These are phyloP conservation scores for Zoanthus solanderi DNA, from an alignment of 92 coral and sea anemone genomes.

Conservation along the genomic window DNA sequence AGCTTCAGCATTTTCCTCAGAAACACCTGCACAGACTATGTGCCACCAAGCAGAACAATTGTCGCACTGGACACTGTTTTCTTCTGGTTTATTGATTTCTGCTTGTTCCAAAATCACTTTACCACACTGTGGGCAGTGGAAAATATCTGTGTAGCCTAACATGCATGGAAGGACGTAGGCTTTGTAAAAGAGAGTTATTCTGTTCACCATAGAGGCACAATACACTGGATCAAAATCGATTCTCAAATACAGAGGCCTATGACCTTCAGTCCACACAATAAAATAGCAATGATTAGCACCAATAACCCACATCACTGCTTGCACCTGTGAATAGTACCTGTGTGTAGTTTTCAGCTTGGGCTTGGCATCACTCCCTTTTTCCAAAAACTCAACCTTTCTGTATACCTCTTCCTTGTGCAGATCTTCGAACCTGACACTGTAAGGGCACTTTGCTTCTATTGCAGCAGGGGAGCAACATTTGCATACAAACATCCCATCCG, in stretches of 20 bases:
- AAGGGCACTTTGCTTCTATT: conserved; percentile 45
- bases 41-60: conserved; percentile 30
- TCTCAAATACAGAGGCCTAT: conserved; percentile 8
- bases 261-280: conserved; percentile 58
- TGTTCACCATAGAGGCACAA: conserved; percentile 23
- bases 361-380: background rate
- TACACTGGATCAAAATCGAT: background rate
- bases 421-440: background rate
- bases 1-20: conserved; percentile 14
- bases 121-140: conserved; percentile 55
- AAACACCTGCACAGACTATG: conserved; percentile 29
- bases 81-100: conserved; percentile 36
- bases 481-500: conserved; percentile 58
- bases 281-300: conserved; percentile 49
- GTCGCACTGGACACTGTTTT: conserved; percentile 43
- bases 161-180: conserved; percentile 51
- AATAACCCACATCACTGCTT: conserved; percentile 35
- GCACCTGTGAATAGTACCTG: conserved; percentile 37
- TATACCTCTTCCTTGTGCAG: background rate
- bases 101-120: conserved; percentile 59
- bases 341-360: conserved; percentile 24
- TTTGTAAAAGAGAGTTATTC: conserved; percentile 38
- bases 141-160: conserved; percentile 36
- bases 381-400: background rate
- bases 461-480: background rate